Conservation (phyloP, 1,140 invertebrate species). For the Metopolophium dirhodum region DNA sequence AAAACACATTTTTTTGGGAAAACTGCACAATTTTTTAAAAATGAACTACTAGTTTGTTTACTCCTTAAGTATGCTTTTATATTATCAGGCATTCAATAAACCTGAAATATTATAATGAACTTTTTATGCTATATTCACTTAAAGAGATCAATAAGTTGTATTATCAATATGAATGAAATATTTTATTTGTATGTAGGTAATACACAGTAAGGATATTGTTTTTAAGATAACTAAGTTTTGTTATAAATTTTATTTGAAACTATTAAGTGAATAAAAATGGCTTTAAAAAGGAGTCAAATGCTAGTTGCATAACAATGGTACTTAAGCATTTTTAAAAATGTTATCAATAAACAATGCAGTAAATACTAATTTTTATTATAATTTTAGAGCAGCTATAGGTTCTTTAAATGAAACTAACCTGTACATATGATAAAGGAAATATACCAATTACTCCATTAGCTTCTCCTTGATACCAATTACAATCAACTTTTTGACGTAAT, state of each 20-base stretch:
- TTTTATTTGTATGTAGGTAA: not conserved
- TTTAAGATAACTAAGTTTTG: not conserved
- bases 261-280: not conserved
- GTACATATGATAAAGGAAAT: constrained; percentile 87
- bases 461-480: constrained; percentile 91
- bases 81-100: not conserved
- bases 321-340: not conserved
- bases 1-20: too few species aligned
- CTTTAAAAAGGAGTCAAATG: not conserved
- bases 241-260: not conserved
- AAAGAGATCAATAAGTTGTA: not conserved
- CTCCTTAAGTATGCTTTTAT: too few species aligned
- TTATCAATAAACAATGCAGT: not conserved
- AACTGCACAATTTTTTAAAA: too few species aligned
- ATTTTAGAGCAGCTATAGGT: not conserved
- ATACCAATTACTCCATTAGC: constrained; percentile 79
- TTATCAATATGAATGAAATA: not conserved
- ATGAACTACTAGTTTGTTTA: too few species aligned
- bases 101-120: not conserved
- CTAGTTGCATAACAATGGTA: not conserved
- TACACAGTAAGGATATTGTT: not conserved
- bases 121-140: not conserved
- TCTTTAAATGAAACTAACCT: constrained; percentile 66
- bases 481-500: constrained; percentile 83
- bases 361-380: not conserved